Evolutionary conservation across 2,888 invertebrate genomes (phyloP).

Genomic region (Parochlus steinenii): DNA sequence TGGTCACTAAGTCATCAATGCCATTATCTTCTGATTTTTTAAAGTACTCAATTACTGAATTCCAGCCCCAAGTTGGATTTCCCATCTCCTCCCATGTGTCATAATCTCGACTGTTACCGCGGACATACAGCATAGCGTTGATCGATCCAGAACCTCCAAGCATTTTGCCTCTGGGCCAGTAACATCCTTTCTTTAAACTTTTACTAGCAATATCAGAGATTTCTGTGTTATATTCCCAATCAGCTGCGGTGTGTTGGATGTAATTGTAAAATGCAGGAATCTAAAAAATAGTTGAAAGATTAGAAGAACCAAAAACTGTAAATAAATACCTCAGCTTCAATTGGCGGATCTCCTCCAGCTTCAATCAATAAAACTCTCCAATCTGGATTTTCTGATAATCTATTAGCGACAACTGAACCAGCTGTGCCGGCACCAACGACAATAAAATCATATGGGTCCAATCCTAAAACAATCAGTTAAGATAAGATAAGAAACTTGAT

Average conservation of each 20-base stretch:
- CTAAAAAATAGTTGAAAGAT: conserved; percentile 35
- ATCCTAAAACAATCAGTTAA: conserved; percentile 15
- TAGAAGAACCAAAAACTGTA: conserved; percentile 14
- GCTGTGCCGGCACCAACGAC: conserved; percentile 35
- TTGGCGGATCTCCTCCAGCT: conserved; percentile 34
- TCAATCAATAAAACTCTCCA: conserved; percentile 33
- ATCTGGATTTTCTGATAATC: conserved; percentile 30
- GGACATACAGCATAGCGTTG: conserved; percentile 47
- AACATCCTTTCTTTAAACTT: conserved; percentile 27
- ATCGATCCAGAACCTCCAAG: conserved; percentile 47
- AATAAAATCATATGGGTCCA: conserved; percentile 28
- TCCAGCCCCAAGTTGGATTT: conserved; percentile 22
- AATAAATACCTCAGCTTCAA: conserved; percentile 23
- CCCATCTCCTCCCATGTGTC: conserved; percentile 44
- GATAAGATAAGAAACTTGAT: conserved; percentile 1
- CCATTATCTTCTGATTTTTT: conserved; percentile 67
- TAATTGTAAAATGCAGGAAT: conserved; percentile 27
- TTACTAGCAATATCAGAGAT: conserved; percentile 27
- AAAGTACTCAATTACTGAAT: conserved; percentile 36
- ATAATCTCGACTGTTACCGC: conserved; percentile 46
- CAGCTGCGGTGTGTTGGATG: conserved; percentile 16
- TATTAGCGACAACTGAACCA: conserved; percentile 33
- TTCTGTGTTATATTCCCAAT: conserved; percentile 32
- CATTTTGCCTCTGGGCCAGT: conserved; percentile 41
- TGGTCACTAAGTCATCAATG: conserved; percentile 2